These are phyloP conservation scores for Cydia strobilella DNA, from an alignment of 1,140 invertebrate genomes.

Conservation along the genomic window DNA sequence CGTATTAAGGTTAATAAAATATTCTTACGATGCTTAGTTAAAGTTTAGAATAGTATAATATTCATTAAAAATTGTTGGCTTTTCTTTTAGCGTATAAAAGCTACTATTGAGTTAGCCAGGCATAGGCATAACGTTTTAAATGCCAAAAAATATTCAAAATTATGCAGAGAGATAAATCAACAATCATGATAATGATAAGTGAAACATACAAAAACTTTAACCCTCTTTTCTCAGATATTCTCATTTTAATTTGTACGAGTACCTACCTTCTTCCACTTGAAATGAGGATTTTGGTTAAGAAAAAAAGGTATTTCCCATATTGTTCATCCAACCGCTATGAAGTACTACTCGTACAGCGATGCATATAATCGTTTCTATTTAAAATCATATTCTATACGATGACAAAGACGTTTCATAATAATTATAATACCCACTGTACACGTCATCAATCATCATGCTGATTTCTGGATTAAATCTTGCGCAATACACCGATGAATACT, in stretches of 20 bases:
- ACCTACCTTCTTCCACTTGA: constrained; percentile 10
- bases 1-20: too few relatives aligned
- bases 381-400: background rate
- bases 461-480: background rate
- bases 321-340: background rate
- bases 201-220: background rate
- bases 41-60: too few relatives aligned
- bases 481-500: background rate
- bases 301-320: background rate
- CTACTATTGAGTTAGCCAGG: background rate
- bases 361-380: background rate
- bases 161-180: background rate
- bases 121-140: background rate
- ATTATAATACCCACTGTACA: background rate
- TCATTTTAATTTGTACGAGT: background rate
- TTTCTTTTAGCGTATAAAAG: too few relatives aligned
- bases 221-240: background rate
- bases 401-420: background rate
- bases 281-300: background rate
- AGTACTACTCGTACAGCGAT: constrained; percentile 4
- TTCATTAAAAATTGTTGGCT: too few relatives aligned
- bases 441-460: background rate
- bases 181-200: background rate
- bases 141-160: background rate
- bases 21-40: too few relatives aligned